Conservation (phyloP, 2,888 invertebrate genomes). For the Caenorhabditis afra region DNA sequence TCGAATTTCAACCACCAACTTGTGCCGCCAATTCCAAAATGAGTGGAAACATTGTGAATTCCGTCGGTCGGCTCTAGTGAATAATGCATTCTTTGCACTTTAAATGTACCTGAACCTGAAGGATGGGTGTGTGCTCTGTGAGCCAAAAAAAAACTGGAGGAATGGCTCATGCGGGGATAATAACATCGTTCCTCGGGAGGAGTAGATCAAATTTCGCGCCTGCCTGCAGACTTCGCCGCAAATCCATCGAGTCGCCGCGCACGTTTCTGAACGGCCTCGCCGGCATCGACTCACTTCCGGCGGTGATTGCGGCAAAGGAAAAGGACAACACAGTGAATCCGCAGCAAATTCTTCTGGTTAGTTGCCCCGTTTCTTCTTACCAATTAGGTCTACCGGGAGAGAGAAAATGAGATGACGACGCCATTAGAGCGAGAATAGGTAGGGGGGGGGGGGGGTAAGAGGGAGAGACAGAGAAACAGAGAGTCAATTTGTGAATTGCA, state of each 20-base stretch:
- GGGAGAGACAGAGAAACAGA: constrained; percentile 6
- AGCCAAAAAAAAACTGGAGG: background rate
- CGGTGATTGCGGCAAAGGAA: constrained; percentile 48
- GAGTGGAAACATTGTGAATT: too few relatives aligned
- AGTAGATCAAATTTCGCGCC: constrained; percentile 3
- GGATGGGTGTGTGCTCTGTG: too few relatives aligned
- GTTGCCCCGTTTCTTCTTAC: constrained; percentile 21
- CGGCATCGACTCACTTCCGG: constrained; percentile 57
- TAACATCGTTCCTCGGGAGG: background rate
- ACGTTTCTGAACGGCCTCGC: constrained; percentile 55
- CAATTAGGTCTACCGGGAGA: constrained; percentile 3
- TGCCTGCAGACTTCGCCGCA: constrained; percentile 50
- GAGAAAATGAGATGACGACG: constrained; percentile 22
- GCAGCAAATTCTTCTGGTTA: constrained; percentile 57
- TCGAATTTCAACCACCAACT: constrained; percentile 23
- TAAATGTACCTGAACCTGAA: too few relatives aligned
- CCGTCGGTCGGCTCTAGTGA: background rate
- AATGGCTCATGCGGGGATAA: background rate
- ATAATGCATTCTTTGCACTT: constrained; percentile 41
- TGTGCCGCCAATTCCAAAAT: too few relatives aligned
- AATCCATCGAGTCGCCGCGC: constrained; percentile 61
- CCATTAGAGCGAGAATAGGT: constrained; percentile 36
- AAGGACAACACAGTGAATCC: constrained; percentile 38
- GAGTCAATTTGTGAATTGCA: constrained; percentile 44
- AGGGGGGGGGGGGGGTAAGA: constrained; percentile 16